Evolutionary conservation across 2,888 invertebrate species (phyloP).

Genomic region (Epicampocera succincta): DNA sequence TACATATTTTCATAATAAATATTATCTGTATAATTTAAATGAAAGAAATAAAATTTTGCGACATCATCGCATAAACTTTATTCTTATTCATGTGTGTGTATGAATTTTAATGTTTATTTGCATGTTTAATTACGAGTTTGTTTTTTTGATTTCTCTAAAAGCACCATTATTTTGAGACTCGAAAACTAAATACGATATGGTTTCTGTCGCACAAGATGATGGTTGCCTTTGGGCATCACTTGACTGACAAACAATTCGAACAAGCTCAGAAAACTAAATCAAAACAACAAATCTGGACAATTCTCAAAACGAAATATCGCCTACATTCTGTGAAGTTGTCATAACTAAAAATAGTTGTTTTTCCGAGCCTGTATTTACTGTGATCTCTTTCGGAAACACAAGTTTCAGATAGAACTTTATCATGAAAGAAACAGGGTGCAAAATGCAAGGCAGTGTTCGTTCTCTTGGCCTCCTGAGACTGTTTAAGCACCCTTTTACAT

Average conservation of each 20-base stretch:
- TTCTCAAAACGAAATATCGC: background rate
- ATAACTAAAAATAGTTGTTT: too few relatives aligned
- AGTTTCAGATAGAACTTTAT: too few relatives aligned
- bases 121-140: background rate
- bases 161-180: background rate
- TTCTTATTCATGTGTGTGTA: background rate
- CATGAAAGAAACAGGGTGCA: too few relatives aligned
- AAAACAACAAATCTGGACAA: background rate
- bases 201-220: background rate
- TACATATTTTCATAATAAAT: conserved; percentile 16
- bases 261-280: conserved; percentile 1
- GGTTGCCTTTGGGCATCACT: conserved; percentile 15
- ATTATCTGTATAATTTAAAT: conserved; percentile 47
- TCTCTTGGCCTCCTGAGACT: too few relatives aligned
- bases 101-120: background rate
- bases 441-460: too few relatives aligned
- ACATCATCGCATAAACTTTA: conserved; percentile 15
- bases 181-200: background rate
- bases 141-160: background rate
- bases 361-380: too few relatives aligned
- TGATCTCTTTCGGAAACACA: too few relatives aligned
- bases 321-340: too few relatives aligned
- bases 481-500: too few relatives aligned
- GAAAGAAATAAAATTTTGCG: conserved; percentile 38
- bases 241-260: conserved; percentile 40